Percentiles rank a stretch among this genome's conserved stretches.
These are phyloP conservation scores for Macquaria australasica DNA, from an alignment of 2,113 vertebrate genomes.

Conservation along the genomic window DNA sequence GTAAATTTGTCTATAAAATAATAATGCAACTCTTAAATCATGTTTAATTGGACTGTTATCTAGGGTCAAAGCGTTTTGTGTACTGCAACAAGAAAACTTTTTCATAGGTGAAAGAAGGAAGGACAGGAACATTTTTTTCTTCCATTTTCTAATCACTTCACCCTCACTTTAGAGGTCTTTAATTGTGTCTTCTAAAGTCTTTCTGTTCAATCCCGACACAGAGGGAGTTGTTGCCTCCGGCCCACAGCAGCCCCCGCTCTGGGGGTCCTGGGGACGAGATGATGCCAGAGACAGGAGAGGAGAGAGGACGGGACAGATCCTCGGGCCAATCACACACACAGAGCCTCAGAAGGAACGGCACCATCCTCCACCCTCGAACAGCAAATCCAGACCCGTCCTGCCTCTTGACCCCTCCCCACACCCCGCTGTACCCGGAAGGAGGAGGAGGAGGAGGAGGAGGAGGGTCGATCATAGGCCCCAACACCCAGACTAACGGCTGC, in stretches of 20 bases:
- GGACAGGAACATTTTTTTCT: background rate
- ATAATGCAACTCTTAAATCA: background rate
- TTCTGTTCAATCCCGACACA: conserved; percentile 53
- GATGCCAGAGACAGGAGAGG: conserved; percentile 79
- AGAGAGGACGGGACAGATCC: conserved; percentile 79
- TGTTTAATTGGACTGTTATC: background rate
- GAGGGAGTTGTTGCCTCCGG: conserved; percentile 79
- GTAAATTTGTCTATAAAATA: background rate
- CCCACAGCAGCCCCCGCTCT: conserved; percentile 77
- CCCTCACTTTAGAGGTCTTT: background rate
- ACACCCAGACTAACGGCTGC: conserved; percentile 71
- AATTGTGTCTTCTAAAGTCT: conserved; percentile 13
- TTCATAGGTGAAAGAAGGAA: background rate
- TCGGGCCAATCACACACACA: conserved; percentile 69
- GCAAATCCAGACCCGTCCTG: conserved; percentile 86
- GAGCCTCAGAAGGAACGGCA: conserved; percentile 75
- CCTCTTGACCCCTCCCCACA: conserved; percentile 91
- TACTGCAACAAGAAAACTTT: background rate
- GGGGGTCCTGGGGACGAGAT: conserved; percentile 55
- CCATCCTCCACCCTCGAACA: conserved; percentile 55
- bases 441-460: rapidly evolving
- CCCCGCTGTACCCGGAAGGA: conserved; percentile 86
- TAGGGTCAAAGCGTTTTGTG: background rate
- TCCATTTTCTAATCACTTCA: background rate
- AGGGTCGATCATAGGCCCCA: conserved; percentile 58